Evolutionary conservation across 2,113 vertebrate species (phyloP).

Genomic region (Poecile atricapillus): DNA sequence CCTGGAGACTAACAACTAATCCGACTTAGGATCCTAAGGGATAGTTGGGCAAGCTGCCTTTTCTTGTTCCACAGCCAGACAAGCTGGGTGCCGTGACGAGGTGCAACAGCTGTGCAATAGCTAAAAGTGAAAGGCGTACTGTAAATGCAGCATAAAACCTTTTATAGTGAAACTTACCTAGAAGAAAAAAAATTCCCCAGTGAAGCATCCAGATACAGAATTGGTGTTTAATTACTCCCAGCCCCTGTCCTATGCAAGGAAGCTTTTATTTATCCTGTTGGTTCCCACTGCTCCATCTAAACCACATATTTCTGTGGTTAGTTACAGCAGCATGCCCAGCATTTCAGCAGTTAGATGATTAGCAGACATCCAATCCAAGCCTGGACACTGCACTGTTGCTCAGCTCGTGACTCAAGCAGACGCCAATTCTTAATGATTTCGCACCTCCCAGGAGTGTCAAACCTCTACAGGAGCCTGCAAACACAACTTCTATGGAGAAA

Average conservation of each 20-base stretch:
- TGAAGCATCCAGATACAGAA: background rate
- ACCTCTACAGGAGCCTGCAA: background rate
- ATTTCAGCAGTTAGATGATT: background rate
- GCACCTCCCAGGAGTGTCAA: background rate
- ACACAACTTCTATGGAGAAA: fast-evolving
- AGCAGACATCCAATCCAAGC: background rate
- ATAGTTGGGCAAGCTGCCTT: background rate
- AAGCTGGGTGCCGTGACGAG: background rate
- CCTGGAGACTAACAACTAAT: background rate
- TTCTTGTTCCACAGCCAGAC: background rate
- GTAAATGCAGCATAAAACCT: background rate
- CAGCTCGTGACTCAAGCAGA: background rate
- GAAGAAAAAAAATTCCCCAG: background rate
- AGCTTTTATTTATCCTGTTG: background rate
- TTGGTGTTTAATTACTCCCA: background rate
- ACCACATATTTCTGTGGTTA: background rate
- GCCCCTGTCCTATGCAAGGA: background rate
- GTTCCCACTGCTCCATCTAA: background rate
- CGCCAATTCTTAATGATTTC: background rate
- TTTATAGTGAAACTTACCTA: fast-evolving
- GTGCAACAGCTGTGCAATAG: background rate
- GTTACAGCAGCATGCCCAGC: background rate
- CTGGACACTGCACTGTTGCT: background rate
- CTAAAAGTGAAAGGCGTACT: background rate
- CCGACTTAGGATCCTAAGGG: background rate